These are phyloP conservation scores for Seira sanloemensis DNA, from an alignment of 2,888 invertebrate species.

Conservation along the genomic window DNA sequence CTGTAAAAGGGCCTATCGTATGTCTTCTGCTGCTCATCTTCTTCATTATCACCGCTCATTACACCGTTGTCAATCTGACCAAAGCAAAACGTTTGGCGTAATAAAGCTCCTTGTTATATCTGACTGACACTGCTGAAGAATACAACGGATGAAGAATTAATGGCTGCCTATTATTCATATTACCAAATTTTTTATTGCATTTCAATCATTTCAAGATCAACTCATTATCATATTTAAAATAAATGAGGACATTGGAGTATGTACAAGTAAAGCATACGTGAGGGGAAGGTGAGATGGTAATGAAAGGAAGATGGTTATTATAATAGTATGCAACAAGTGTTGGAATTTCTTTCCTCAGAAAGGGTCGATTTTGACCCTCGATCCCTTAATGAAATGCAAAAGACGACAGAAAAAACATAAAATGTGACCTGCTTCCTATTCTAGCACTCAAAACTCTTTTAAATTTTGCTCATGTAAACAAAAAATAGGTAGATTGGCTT, in stretches of 20 bases:
- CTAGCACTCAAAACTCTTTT: no score
- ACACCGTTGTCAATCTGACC: slow-evolving; percentile 40
- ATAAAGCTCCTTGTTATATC: slow-evolving; percentile 18
- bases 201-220: slow-evolving; percentile 61
- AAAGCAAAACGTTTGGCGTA: not conserved
- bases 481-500: no score
- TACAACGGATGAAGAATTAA: slow-evolving; percentile 17
- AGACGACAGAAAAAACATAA: not conserved
- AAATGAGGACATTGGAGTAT: slow-evolving; percentile 43
- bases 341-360: not conserved
- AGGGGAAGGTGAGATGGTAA: not conserved
- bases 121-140: slow-evolving; percentile 23
- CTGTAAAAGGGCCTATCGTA: not conserved
- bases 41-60: slow-evolving; percentile 54
- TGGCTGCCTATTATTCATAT: slow-evolving; percentile 21
- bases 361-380: not conserved
- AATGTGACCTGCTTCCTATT: not conserved
- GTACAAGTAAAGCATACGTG: not conserved
- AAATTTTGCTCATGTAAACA: not conserved
- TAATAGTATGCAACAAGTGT: no score
- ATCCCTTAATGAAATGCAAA: not conserved
- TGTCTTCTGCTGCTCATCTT: slow-evolving; percentile 36
- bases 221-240: slow-evolving; percentile 37
- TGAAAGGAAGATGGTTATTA: not conserved
- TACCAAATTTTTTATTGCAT: slow-evolving; percentile 24